Evolutionary conservation across 2,113 vertebrate species (phyloP).

Genomic region (Crypturellus undulatus): DNA sequence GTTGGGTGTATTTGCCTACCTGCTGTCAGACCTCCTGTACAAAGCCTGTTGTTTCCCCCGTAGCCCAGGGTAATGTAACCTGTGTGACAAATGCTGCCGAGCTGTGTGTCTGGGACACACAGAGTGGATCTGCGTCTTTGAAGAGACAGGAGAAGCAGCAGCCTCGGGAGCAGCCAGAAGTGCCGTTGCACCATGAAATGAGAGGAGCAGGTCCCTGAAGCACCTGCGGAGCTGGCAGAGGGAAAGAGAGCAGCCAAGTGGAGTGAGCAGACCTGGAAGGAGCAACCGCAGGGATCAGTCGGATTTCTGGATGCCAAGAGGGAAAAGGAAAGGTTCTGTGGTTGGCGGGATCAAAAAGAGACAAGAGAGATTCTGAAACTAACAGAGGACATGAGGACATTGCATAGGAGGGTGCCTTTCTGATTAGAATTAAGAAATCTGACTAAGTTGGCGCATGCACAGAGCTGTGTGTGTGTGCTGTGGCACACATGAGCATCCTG

Average conservation of each 20-base stretch:
- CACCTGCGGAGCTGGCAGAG: background rate
- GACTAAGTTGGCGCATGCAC: rapidly evolving
- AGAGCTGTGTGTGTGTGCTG: background rate
- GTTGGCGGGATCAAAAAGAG: background rate
- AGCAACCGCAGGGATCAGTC: background rate
- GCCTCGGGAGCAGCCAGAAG: background rate
- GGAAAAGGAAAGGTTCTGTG: background rate
- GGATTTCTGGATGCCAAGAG: background rate
- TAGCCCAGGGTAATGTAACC: background rate
- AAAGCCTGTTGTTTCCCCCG: background rate
- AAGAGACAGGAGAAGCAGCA: background rate
- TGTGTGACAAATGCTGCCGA: background rate
- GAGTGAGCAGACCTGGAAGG: background rate
- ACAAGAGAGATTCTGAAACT: background rate
- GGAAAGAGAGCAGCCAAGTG: background rate
- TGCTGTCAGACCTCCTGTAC: background rate
- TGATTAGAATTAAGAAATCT: background rate
- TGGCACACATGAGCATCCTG: rapidly evolving
- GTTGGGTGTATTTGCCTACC: background rate
- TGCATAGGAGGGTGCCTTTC: background rate
- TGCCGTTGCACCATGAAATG: background rate
- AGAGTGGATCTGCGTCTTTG: background rate
- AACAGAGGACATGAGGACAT: background rate
- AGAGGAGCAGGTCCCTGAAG: background rate
- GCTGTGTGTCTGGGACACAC: background rate